These are phyloP conservation scores for Aromia moschata DNA, from an alignment of 2,888 invertebrate genomes.

Conservation along the genomic window DNA sequence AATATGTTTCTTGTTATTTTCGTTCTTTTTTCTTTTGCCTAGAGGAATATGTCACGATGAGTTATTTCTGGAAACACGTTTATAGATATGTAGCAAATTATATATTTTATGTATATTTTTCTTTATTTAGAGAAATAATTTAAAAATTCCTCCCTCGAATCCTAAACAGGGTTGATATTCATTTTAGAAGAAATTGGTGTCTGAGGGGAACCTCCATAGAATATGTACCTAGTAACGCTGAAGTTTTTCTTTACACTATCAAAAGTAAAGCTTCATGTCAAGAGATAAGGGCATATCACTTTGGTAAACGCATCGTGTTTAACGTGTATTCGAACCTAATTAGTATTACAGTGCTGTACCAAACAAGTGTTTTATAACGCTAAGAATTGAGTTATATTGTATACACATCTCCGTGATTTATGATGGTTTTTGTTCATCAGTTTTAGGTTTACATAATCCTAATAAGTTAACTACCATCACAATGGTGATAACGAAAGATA, in stretches of 20 bases:
- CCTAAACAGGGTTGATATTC: too few species aligned
- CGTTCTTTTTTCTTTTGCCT: not conserved
- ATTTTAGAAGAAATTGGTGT: too few species aligned
- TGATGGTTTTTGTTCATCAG: not conserved
- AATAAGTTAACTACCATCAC: not conserved
- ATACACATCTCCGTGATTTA: not conserved
- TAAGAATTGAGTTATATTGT: not conserved
- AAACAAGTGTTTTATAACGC: slow-evolving; percentile 4
- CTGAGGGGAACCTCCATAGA: not conserved
- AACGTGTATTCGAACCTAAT: slow-evolving; percentile 14
- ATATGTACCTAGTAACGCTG: not conserved
- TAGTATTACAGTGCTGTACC: slow-evolving; percentile 2
- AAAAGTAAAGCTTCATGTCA: slow-evolving; percentile 6
- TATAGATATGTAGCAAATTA: too few species aligned
- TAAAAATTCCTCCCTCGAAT: too few species aligned
- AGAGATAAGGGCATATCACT: slow-evolving; percentile 6
- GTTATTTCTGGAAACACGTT: not conserved
- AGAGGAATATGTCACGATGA: not conserved
- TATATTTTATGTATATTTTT: too few species aligned
- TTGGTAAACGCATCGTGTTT: slow-evolving; percentile 9
- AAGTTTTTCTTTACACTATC: slow-evolving; percentile 6
- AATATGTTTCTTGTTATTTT: not conserved
- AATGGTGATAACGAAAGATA: too few species aligned
- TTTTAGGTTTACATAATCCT: not conserved
- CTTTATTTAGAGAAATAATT: too few species aligned